Evolutionary conservation across 2,888 invertebrate species (phyloP).

Genomic region (Agonopterix arenella): DNA sequence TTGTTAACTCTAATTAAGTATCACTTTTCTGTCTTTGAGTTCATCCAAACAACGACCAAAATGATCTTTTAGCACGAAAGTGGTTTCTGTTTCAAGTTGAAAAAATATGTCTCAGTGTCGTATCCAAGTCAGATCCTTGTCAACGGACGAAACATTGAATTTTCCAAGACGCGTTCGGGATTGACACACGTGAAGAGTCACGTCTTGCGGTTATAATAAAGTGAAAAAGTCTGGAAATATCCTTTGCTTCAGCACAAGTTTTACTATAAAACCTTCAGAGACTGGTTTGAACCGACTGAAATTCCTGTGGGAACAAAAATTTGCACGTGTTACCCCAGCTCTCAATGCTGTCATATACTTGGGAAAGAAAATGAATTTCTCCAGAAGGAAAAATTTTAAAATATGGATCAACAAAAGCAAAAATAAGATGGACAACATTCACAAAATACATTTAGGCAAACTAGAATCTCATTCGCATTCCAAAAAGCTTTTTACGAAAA

Average conservation of each 20-base stretch:
- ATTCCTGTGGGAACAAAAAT: too few relatives aligned
- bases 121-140: too few relatives aligned
- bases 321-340: too few relatives aligned
- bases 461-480: slow-evolving; percentile 8
- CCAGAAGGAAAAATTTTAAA: not conserved
- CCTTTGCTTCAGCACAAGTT: not conserved
- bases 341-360: too few relatives aligned
- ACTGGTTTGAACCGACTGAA: too few relatives aligned
- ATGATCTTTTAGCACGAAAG: too few relatives aligned
- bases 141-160: not conserved
- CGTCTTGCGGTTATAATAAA: not conserved
- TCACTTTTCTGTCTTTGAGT: too few relatives aligned
- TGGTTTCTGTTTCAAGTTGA: too few relatives aligned
- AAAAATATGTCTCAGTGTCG: too few relatives aligned
- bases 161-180: not conserved
- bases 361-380: too few relatives aligned
- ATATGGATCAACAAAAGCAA: not conserved
- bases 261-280: not conserved
- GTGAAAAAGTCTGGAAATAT: not conserved
- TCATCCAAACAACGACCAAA: too few relatives aligned
- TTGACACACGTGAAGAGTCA: not conserved
- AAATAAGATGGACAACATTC: not conserved
- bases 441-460: slow-evolving; percentile 1
- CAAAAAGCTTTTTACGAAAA: slow-evolving; percentile 7
- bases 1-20: too few relatives aligned